Evolutionary conservation across 2,113 vertebrate genomes (phyloP).

Genomic region (Hippocampus comes): DNA sequence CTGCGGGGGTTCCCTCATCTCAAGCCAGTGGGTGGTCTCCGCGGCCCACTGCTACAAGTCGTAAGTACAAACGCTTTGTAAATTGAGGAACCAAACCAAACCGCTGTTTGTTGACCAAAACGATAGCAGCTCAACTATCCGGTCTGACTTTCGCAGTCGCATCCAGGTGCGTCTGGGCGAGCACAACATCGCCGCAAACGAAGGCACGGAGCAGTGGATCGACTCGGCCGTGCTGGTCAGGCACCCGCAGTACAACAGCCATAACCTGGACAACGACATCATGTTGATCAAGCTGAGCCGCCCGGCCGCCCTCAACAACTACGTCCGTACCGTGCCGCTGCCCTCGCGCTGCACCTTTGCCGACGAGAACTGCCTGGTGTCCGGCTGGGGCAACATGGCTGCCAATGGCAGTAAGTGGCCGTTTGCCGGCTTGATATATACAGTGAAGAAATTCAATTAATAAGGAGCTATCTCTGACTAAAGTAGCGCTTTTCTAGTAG

Average conservation of each 20-base stretch:
- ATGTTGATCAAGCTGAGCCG: conserved; percentile 77
- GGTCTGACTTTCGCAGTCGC: conserved; percentile 25
- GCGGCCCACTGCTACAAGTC: conserved; percentile 78
- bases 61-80: conserved; percentile 56
- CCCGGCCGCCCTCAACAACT: conserved; percentile 55
- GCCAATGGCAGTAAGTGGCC: conserved; percentile 57
- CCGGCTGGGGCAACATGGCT: conserved; percentile 80
- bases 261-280: conserved; percentile 77
- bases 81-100: neutral
- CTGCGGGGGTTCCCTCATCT: conserved; percentile 69
- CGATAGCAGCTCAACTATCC: neutral
- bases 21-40: conserved; percentile 76
- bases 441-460: no score
- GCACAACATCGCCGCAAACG: conserved; percentile 62
- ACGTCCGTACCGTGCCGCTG: conserved; percentile 69
- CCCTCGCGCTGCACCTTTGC: conserved; percentile 56
- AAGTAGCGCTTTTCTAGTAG: no score
- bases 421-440: neutral
- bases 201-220: conserved; percentile 68
- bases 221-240: conserved; percentile 36
- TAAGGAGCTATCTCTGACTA: no score
- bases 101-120: neutral
- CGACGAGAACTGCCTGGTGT: conserved; percentile 77
- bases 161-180: conserved; percentile 70
- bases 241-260: conserved; percentile 60